Evolutionary conservation across 1,140 invertebrate genomes (phyloP).

Genomic region (Triops longicaudatus): DNA sequence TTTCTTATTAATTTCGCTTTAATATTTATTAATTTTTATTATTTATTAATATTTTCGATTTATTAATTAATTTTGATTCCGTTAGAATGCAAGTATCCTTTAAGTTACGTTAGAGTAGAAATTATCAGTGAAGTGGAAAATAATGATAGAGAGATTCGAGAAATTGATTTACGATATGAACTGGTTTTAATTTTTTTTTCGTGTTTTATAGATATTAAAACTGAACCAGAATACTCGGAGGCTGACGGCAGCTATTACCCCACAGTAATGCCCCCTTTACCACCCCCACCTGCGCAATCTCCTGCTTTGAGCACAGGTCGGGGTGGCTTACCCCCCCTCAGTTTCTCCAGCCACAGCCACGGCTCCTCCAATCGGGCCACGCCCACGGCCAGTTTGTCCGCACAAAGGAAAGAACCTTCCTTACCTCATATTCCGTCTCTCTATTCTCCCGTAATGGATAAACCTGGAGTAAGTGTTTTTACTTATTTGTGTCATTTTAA

Average conservation of each 20-base stretch:
- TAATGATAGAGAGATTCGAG: too few relatives aligned
- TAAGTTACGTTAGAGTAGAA: too few relatives aligned
- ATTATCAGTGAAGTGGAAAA: not conserved
- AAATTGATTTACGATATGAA: too few relatives aligned
- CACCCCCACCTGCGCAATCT: not conserved
- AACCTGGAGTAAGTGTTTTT: conserved; percentile 39
- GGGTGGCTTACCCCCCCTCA: not conserved
- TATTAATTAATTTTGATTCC: too few relatives aligned
- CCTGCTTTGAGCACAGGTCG: not conserved
- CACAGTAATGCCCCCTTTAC: not conserved
- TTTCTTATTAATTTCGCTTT: too few relatives aligned
- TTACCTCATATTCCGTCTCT: conserved; percentile 35
- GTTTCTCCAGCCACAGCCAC: conserved; percentile 11
- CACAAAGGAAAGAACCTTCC: conserved; percentile 42
- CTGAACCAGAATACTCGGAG: conserved; percentile 27
- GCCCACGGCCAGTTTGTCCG: not conserved
- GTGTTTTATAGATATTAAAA: conserved; percentile 33
- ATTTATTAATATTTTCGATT: too few relatives aligned
- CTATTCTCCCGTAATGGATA: conserved; percentile 44
- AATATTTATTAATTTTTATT: too few relatives aligned
- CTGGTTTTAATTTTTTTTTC: conserved; percentile 18
- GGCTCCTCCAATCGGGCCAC: not conserved
- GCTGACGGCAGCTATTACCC: conserved; percentile 21
- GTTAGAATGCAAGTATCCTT: too few relatives aligned
- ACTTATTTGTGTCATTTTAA: conserved; percentile 14